phyloP scores from a whole-genome alignment of 2,888 invertebrate genomes.

The Diabrotica balteata region DNA sequence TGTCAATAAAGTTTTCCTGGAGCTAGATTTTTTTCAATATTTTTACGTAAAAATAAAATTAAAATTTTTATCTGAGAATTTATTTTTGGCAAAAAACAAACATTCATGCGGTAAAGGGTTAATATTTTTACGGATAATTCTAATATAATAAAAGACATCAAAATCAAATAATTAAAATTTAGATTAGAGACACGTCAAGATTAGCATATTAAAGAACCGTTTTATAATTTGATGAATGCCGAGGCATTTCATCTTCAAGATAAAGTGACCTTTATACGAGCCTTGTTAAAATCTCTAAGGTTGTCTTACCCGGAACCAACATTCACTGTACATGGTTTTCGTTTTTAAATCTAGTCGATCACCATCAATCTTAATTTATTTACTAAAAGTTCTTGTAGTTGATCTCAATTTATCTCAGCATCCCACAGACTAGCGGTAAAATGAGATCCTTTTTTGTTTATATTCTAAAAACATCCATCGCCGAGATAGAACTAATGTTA shows the following conservation, averaged over 20 bases:
- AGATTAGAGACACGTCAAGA: conserved; percentile 18
- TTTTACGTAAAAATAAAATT: too few species aligned
- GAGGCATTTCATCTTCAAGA: conserved; percentile 25
- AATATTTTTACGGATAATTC: too few species aligned
- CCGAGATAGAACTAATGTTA: conserved; percentile 5
- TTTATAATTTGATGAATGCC: conserved; percentile 25
- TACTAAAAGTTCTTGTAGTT: conserved; percentile 26
- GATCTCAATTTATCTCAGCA: conserved; percentile 30
- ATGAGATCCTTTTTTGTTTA: conserved; percentile 24
- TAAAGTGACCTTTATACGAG: conserved; percentile 23
- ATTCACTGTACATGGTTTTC: conserved; percentile 29
- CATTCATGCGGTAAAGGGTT: too few species aligned
- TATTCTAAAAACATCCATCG: conserved; percentile 17
- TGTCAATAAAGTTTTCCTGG: too few species aligned
- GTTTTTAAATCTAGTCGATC: conserved; percentile 30
- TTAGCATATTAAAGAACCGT: conserved; percentile 26
- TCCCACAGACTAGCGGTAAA: conserved; percentile 29
- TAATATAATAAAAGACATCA: neutral
- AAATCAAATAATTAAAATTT: conserved; percentile 14
- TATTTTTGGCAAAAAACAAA: too few species aligned
- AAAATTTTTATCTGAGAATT: too few species aligned
- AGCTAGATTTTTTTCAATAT: too few species aligned
- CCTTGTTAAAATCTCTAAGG: conserved; percentile 19
- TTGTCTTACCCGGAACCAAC: conserved; percentile 28
- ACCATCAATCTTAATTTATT: conserved; percentile 33